Evolutionary conservation across 2,113 vertebrate genomes (phyloP).

Genomic region (Otus sunia): DNA sequence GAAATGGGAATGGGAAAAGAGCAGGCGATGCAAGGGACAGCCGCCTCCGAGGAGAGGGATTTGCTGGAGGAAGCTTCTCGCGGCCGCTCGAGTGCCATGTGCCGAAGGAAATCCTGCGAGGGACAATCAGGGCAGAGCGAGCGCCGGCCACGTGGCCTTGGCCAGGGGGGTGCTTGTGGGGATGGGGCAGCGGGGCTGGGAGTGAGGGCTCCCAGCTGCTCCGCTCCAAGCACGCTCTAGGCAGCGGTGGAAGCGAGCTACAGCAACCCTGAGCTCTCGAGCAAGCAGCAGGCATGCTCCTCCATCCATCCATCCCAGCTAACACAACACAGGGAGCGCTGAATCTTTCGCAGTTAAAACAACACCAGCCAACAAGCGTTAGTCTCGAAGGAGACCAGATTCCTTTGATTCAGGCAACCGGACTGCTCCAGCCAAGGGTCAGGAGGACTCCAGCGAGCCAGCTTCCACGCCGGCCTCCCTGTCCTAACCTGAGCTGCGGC

Average conservation of each 20-base stretch:
- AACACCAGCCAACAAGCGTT: not conserved
- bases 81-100: not conserved
- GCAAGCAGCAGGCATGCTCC: not conserved
- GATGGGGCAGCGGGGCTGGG: not conserved
- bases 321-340: not conserved
- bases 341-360: not conserved
- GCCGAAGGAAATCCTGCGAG: constrained; percentile 16
- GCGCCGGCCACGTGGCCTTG: not conserved
- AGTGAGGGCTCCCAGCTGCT: not conserved
- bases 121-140: not conserved
- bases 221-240: not conserved
- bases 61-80: constrained; percentile 26
- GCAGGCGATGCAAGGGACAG: not conserved
- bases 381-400: not conserved
- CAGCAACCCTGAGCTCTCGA: not conserved
- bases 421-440: not conserved
- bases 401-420: not conserved
- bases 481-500: not conserved
- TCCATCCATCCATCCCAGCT: not conserved
- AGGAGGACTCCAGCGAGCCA: not conserved
- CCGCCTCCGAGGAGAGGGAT: not conserved
- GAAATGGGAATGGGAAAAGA: constrained; percentile 71
- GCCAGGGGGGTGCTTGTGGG: not conserved
- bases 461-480: not conserved
- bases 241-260: not conserved